Conservation (phyloP, 2,113 vertebrate genomes). For the Dinomys branickii region DNA sequence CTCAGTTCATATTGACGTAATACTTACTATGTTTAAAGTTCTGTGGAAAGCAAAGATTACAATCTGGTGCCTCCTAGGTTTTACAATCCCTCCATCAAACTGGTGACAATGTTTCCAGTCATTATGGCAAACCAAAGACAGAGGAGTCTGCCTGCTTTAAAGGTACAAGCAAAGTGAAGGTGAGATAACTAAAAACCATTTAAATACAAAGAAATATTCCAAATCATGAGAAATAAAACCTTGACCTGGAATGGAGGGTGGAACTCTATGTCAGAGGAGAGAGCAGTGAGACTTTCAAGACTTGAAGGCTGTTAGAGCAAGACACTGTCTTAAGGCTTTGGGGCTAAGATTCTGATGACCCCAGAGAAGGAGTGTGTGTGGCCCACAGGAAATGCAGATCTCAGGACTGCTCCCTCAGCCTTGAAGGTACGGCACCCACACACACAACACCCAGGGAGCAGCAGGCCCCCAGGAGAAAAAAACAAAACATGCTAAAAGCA, state of each 20-base stretch:
- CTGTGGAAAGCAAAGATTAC: background rate
- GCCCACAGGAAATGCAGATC: background rate
- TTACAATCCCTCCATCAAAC: background rate
- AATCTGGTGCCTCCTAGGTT: background rate
- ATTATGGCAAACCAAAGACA: background rate
- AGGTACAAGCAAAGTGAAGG: background rate
- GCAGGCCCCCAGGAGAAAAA: background rate
- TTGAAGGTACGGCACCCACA: background rate
- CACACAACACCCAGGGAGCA: background rate
- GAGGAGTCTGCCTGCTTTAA: background rate
- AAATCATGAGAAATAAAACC: conserved; percentile 3
- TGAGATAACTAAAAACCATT: background rate
- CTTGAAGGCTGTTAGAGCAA: background rate
- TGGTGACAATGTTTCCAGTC: background rate
- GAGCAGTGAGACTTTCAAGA: background rate
- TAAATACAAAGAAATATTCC: background rate
- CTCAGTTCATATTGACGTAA: background rate
- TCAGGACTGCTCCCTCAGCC: background rate
- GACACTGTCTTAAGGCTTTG: background rate
- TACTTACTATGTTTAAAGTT: conserved; percentile 11
- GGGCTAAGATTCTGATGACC: background rate
- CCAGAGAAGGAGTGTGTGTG: background rate
- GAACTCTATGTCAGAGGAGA: background rate
- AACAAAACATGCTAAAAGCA: background rate
- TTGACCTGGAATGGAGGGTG: background rate